Evolutionary conservation across 2,888 invertebrate species (phyloP).

Genomic region (Orthonevra nobilis): DNA sequence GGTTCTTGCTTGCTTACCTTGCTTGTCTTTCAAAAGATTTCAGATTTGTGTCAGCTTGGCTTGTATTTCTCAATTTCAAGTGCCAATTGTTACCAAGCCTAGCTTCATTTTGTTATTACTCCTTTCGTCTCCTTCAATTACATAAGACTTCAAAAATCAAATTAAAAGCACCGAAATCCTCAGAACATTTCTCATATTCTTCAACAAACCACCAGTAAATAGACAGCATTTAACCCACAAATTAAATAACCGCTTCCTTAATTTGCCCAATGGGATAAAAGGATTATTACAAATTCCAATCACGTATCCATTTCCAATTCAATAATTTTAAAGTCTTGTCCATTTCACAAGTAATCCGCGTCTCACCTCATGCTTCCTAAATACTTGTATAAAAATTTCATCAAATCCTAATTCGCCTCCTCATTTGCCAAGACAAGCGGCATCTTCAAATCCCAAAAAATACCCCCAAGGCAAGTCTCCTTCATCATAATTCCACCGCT

Average conservation of each 20-base stretch:
- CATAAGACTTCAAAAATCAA: no score
- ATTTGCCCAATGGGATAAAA: background rate
- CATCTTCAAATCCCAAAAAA: background rate
- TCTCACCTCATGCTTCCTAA: background rate
- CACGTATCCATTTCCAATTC: conserved; percentile 51
- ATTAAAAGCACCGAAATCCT: no score
- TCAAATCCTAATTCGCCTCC: conserved; percentile 24
- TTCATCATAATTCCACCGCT: conserved; percentile 5
- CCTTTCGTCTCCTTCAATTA: no score
- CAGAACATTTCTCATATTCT: conserved; percentile 8
- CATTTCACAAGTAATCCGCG: conserved; percentile 28
- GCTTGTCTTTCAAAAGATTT: no score
- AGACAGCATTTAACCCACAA: conserved; percentile 13
- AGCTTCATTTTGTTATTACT: no score
- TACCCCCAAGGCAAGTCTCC: background rate
- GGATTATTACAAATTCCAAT: conserved; percentile 33
- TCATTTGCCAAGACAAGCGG: background rate
- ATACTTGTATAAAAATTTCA: conserved; percentile 41
- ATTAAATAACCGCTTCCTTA: conserved; percentile 11
- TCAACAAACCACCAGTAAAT: background rate
- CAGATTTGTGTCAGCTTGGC: no score
- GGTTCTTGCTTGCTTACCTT: no score
- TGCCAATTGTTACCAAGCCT: no score
- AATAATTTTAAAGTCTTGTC: conserved; percentile 38
- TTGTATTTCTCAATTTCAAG: no score